These are phyloP conservation scores for Mizuhopecten yessoensis DNA, from an alignment of 1,140 invertebrate species.

Conservation along the genomic window DNA sequence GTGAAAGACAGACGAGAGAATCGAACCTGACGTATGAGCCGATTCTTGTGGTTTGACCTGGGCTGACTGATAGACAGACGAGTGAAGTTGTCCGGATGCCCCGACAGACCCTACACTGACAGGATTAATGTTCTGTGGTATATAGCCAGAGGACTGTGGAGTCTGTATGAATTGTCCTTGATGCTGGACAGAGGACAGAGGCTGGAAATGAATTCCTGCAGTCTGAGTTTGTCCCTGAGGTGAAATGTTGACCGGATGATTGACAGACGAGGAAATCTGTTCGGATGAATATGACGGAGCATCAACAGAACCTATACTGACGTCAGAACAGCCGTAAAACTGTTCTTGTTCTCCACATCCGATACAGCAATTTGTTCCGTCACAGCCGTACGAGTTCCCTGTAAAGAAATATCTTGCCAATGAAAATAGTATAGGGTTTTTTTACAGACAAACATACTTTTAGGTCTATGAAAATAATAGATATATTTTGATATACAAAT, in stretches of 20 bases:
- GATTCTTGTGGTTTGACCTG: no score
- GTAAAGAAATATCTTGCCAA: background rate
- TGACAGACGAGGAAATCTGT: background rate
- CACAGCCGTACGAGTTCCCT: constrained; percentile 48
- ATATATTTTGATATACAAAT: no score
- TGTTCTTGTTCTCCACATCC: constrained; percentile 81
- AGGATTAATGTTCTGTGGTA: background rate
- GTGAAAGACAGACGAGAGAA: no score
- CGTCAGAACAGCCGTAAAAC: constrained; percentile 61
- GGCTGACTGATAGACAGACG: no score
- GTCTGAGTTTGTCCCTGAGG: background rate
- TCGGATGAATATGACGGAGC: background rate
- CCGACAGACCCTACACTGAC: no score
- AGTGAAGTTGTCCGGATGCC: no score
- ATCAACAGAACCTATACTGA: background rate
- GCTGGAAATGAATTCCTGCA: background rate
- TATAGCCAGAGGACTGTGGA: background rate
- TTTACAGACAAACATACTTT: no score
- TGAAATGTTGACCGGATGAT: background rate
- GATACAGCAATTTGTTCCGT: constrained; percentile 50
- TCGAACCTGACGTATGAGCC: no score
- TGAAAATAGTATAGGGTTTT: no score
- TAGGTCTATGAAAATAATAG: no score
- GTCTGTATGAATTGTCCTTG: no score
- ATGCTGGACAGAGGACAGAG: background rate